Evolutionary conservation across 2,113 vertebrate genomes (phyloP).

Genomic region (Oreochromis aureus): DNA sequence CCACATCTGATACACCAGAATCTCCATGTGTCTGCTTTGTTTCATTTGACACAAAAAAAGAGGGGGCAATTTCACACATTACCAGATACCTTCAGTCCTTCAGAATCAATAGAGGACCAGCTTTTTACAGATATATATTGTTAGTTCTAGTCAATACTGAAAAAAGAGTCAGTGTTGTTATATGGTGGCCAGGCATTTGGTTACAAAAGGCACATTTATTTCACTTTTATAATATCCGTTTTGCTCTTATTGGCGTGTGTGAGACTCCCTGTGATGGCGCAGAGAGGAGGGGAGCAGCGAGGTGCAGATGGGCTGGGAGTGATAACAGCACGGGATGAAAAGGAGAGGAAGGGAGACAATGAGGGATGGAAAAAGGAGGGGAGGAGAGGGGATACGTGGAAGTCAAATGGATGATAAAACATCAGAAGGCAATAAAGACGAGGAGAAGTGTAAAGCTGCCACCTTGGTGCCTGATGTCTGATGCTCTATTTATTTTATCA

Average conservation of each 20-base stretch:
- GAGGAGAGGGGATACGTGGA: not conserved
- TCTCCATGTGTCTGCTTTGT: not conserved
- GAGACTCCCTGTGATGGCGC: constrained; percentile 10
- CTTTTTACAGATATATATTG: not conserved
- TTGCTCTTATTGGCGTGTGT: not conserved
- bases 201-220: constrained; percentile 27
- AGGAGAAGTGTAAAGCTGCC: constrained; percentile 16
- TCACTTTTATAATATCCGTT: constrained; percentile 42
- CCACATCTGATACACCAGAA: not conserved
- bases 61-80: not conserved
- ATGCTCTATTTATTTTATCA: not conserved
- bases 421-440: constrained; percentile 30
- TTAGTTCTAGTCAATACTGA: not conserved
- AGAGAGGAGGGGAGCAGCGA: constrained; percentile 9
- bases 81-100: constrained; percentile 1
- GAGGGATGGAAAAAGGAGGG: constrained; percentile 17
- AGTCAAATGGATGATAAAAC: constrained; percentile 53
- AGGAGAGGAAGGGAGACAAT: constrained; percentile 52
- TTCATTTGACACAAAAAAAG: constrained; percentile 40
- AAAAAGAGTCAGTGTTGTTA: constrained; percentile 26
- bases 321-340: constrained; percentile 56
- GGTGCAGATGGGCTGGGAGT: constrained; percentile 58
- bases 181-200: not conserved
- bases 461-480: not conserved
- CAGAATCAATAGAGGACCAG: constrained; percentile 1